Conservation (phyloP, 1,140 invertebrate genomes). For the Apis dorsata region DNA sequence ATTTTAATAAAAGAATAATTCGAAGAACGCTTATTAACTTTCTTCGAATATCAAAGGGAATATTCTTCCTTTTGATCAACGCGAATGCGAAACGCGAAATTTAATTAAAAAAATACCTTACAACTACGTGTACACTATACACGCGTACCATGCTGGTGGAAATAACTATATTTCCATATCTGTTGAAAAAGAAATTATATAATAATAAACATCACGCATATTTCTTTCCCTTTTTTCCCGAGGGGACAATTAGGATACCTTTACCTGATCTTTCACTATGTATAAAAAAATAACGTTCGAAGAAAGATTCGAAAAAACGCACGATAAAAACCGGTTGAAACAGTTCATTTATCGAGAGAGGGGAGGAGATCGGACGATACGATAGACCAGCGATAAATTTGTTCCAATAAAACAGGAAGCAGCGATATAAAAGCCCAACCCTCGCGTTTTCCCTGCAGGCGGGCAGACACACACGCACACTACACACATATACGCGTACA, state of each 20-base stretch:
- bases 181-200: too few species aligned
- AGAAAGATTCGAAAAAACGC: too few species aligned
- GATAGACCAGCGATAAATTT: conserved; percentile 1
- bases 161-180: too few species aligned
- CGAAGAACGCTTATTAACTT: conserved; percentile 2
- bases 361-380: not conserved
- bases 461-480: not conserved
- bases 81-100: not conserved
- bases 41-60: not conserved
- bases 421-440: not conserved
- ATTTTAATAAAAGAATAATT: not conserved
- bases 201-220: too few species aligned
- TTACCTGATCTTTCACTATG: too few species aligned
- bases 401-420: conserved; percentile 2
- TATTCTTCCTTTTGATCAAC: not conserved
- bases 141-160: too few species aligned
- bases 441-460: not conserved
- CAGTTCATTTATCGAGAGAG: too few species aligned
- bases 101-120: not conserved
- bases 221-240: too few species aligned
- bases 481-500: not conserved
- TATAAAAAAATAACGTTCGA: too few species aligned
- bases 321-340: too few species aligned
- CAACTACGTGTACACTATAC: not conserved
- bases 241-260: too few species aligned